These are phyloP conservation scores for Frieseomelitta varia DNA, from an alignment of 1,140 invertebrate genomes.

Conservation along the genomic window DNA sequence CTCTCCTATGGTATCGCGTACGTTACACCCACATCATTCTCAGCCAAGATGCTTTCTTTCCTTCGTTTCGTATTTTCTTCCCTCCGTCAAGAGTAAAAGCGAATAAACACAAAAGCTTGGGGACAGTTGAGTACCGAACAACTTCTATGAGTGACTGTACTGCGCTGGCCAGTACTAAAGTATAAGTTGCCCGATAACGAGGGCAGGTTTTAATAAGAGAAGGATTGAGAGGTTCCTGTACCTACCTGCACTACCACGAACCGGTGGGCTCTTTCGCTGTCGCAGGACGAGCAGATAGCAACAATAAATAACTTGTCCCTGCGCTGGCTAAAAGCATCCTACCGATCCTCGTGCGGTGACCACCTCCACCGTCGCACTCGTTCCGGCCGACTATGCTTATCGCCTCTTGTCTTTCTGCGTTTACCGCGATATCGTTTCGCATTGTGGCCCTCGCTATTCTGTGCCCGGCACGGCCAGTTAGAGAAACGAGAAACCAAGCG, in stretches of 20 bases:
- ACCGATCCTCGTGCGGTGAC: constrained; percentile 61
- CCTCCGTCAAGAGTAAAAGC: not conserved
- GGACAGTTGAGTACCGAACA: not conserved
- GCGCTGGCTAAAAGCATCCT: constrained; percentile 78
- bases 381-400: constrained; percentile 38
- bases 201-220: constrained; percentile 82
- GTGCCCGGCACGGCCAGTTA: not conserved
- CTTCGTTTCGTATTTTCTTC: no score
- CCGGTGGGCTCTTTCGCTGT: constrained; percentile 61
- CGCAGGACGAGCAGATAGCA: constrained; percentile 75
- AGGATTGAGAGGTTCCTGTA: constrained; percentile 78
- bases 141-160: constrained; percentile 74
- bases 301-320: constrained; percentile 82
- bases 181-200: constrained; percentile 77
- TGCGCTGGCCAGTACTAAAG: constrained; percentile 57
- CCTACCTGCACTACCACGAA: constrained; percentile 66
- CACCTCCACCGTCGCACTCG: constrained; percentile 34
- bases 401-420: constrained; percentile 36
- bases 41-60: no score
- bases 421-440: constrained; percentile 43
- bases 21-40: no score
- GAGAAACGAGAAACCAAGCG: not conserved
- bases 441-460: not conserved
- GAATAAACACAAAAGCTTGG: no score
- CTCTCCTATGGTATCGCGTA: no score